phyloP scores from a whole-genome alignment of 2,888 invertebrate species.

The Rotaria socialis region DNA sequence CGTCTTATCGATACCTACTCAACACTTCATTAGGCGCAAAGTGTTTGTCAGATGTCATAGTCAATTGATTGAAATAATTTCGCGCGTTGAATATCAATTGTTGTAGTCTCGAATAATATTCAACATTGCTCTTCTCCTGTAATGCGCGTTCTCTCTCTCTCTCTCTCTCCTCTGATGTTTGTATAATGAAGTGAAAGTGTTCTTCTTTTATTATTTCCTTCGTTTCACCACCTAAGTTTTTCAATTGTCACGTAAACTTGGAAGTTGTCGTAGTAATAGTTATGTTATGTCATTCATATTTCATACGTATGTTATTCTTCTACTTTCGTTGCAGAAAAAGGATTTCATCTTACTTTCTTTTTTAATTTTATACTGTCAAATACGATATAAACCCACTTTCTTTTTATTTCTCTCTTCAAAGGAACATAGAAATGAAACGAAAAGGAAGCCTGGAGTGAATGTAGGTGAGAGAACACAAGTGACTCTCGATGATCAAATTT shows the following conservation, averaged over 20 bases:
- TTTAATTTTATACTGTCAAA: background rate
- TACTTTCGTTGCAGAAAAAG: conserved; percentile 10
- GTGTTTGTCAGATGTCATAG: background rate
- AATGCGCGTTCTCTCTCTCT: too few relatives aligned
- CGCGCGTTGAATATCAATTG: background rate
- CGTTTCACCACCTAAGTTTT: background rate
- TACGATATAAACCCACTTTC: background rate
- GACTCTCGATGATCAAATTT: conserved; percentile 15
- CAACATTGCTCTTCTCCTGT: background rate
- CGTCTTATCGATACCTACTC: background rate
- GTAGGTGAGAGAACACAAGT: conserved; percentile 9
- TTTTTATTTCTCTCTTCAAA: background rate
- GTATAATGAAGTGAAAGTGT: background rate
- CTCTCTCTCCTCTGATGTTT: too few relatives aligned
- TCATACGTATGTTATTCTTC: background rate
- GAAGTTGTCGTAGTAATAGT: background rate
- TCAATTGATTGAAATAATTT: background rate
- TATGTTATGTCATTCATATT: background rate
- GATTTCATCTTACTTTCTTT: background rate
- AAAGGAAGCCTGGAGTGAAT: conserved; percentile 6
- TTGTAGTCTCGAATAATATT: background rate
- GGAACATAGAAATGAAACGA: background rate
- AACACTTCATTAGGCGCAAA: background rate
- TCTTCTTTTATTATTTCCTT: background rate
- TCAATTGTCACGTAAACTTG: background rate